A percentile compares a stretch with the other conserved stretches of the same genome.
phyloP scores from a whole-genome alignment of 2,888 invertebrate species.

The Nephrotoma flavescens region DNA sequence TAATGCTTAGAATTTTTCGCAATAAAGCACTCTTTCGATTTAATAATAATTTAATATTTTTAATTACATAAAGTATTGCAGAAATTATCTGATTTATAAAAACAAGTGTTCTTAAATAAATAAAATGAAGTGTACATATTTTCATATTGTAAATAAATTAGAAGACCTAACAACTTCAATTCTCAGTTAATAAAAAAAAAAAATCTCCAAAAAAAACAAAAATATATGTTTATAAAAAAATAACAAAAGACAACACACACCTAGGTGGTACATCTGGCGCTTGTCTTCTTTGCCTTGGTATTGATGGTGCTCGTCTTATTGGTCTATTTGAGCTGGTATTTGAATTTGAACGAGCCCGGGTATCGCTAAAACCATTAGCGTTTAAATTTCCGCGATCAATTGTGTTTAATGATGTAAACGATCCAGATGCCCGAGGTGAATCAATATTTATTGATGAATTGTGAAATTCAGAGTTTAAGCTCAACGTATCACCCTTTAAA shows the following conservation, averaged over 20 bases:
- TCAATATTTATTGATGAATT: slow-evolving; percentile 1
- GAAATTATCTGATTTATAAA: no score
- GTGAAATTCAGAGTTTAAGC: slow-evolving; percentile 4
- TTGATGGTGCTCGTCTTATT: slow-evolving; percentile 11
- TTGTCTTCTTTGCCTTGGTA: slow-evolving; percentile 8
- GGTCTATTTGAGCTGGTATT: slow-evolving; percentile 11
- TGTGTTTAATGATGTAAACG: slow-evolving; percentile 5
- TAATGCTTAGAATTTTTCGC: no score
- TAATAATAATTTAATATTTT: no score
- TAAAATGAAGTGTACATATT: not conserved
- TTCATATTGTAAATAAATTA: not conserved
- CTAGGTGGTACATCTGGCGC: slow-evolving; percentile 14
- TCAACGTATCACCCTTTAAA: slow-evolving; percentile 6
- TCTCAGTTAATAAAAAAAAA: not conserved
- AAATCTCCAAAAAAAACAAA: not conserved
- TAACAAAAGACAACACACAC: slow-evolving; percentile 1
- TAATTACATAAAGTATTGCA: no score
- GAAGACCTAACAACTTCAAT: not conserved
- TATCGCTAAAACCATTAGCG: not conserved
- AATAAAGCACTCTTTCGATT: no score
- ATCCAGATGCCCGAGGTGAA: not conserved
- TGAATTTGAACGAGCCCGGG: slow-evolving; percentile 1
- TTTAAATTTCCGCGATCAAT: not conserved
- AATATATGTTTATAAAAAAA: not conserved
- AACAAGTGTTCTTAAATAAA: no score